A percentile compares a stretch with the other conserved stretches of the same genome.
These are phyloP conservation scores for Apamea sordens DNA, from an alignment of 2,888 invertebrate genomes.

Conservation along the genomic window DNA sequence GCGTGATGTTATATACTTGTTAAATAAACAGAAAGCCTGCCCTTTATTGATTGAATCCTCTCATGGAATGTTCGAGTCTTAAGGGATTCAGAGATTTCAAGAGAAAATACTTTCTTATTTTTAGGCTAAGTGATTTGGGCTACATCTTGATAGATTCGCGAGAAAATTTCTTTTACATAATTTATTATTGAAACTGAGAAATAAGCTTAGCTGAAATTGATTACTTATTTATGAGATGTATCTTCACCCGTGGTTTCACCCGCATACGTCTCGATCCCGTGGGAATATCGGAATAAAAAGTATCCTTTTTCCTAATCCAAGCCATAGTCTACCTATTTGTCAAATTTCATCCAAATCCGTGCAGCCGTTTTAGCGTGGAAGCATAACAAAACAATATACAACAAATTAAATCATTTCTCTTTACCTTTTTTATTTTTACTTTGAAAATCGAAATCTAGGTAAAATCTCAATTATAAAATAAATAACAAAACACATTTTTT, in stretches of 20 bases:
- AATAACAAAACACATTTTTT: background rate
- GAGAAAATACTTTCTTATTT: constrained; percentile 27
- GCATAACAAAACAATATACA: background rate
- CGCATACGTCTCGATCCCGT: background rate
- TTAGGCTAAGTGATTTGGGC: constrained; percentile 34
- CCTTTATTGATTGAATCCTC: constrained; percentile 19
- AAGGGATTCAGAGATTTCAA: constrained; percentile 16
- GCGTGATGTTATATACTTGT: background rate
- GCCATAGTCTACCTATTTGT: background rate
- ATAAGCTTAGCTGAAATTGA: background rate
- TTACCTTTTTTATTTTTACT: no score
- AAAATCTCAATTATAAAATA: background rate
- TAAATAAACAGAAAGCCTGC: constrained; percentile 13
- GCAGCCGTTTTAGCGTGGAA: background rate
- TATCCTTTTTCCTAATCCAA: background rate
- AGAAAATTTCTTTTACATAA: constrained; percentile 36
- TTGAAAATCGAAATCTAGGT: background rate
- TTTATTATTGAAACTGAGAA: constrained; percentile 24
- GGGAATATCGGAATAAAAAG: background rate
- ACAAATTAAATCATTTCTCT: background rate
- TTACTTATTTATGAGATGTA: constrained; percentile 8
- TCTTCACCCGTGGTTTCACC: background rate
- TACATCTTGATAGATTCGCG: constrained; percentile 36
- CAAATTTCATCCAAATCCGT: background rate
- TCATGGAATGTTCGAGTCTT: constrained; percentile 12